Conservation (phyloP, 2,797 vertebrate species). For the Pseudochromis fuscus region DNA sequence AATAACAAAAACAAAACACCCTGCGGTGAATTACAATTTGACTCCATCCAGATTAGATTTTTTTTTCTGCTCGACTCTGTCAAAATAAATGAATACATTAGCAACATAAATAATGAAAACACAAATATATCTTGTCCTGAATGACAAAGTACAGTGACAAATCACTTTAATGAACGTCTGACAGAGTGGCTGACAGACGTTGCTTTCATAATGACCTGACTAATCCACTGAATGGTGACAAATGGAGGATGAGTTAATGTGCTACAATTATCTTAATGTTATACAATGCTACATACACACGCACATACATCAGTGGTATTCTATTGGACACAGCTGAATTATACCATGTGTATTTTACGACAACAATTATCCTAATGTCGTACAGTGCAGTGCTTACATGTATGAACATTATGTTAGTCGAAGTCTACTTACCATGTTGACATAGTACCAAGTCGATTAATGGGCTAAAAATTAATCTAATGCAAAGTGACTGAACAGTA, state of each 20-base stretch:
- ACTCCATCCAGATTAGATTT: conserved; percentile 32
- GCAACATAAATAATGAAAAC: conserved; percentile 45
- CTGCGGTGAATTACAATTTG: conserved; percentile 15
- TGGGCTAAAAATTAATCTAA: conserved; percentile 30
- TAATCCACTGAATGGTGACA: conserved; percentile 61
- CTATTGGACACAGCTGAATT: conserved; percentile 21
- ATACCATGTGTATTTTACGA: conserved; percentile 35
- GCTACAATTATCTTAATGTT: conserved; percentile 48
- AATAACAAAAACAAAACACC: conserved; percentile 33
- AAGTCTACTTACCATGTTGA: conserved; percentile 9
- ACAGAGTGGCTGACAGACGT: conserved; percentile 58
- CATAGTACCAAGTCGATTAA: conserved; percentile 25
- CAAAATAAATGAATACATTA: conserved; percentile 51
- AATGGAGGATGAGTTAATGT: conserved; percentile 60
- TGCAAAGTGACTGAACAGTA: conserved; percentile 8
- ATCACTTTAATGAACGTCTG: conserved; percentile 56
- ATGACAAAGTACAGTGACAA: conserved; percentile 53
- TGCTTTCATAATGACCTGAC: conserved; percentile 59
- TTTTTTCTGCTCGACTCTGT: conserved; percentile 16
- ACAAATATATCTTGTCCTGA: conserved; percentile 50
- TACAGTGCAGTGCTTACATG: neutral
- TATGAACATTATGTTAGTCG: conserved; percentile 1
- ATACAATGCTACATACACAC: conserved; percentile 18
- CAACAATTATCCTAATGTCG: conserved; percentile 34
- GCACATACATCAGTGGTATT: conserved; percentile 31